These are phyloP conservation scores for Hoplostethus atlanticus DNA, from an alignment of 2,797 vertebrate genomes.

Conservation along the genomic window DNA sequence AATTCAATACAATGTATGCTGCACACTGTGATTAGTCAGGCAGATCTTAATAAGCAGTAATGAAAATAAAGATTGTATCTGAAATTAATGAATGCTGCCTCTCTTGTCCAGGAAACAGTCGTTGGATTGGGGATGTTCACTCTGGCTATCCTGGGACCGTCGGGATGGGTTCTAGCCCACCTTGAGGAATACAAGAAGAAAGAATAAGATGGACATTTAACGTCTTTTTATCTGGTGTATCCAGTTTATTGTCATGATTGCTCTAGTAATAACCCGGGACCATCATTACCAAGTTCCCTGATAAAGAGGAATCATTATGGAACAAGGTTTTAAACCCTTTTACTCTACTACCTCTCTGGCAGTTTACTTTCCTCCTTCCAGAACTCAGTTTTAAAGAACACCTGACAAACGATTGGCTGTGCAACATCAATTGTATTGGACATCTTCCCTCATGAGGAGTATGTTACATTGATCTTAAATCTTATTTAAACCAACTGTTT, in stretches of 20 bases:
- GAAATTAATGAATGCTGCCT: neutral
- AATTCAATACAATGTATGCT: too few species aligned
- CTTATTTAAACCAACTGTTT: conserved; percentile 9
- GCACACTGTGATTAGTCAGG: neutral
- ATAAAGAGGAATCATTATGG: neutral
- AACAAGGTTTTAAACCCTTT: neutral
- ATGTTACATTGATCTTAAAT: conserved; percentile 23
- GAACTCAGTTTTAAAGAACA: neutral
- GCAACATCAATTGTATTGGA: neutral
- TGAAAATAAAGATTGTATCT: neutral
- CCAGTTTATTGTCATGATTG: neutral
- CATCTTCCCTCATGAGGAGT: conserved; percentile 5
- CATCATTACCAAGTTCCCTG: conserved; percentile 5
- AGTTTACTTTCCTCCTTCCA: neutral
- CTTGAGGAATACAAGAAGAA: conserved; percentile 80
- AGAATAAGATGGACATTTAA: conserved; percentile 50
- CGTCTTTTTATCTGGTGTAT: neutral
- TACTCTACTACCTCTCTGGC: conserved; percentile 13
- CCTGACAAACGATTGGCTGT: too few species aligned
- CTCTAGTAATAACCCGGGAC: conserved; percentile 15
- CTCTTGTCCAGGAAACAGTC: conserved; percentile 63
- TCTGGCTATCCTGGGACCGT: conserved; percentile 65
- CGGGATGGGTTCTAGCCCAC: conserved; percentile 79
- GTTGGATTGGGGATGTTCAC: conserved; percentile 66
- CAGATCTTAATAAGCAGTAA: neutral